A percentile compares a stretch with the other conserved stretches of the same genome.
These are phyloP conservation scores for Nothobranchius kuhntae DNA, from an alignment of 2,113 vertebrate genomes.

Conservation along the genomic window DNA sequence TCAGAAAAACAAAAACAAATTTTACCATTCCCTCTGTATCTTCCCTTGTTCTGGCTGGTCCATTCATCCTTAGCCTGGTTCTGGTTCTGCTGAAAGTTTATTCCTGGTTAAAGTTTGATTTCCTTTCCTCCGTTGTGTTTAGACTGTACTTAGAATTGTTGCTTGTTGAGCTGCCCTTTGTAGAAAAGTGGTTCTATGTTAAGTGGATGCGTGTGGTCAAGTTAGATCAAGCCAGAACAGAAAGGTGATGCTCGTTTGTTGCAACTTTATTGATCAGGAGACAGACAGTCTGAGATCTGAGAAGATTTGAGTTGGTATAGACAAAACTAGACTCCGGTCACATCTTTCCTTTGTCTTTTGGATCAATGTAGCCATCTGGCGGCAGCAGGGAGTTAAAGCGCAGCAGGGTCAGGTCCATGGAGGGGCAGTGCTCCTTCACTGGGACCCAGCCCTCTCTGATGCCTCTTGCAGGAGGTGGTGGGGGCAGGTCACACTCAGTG, in stretches of 20 bases:
- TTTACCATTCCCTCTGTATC: too few species aligned
- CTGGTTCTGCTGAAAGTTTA: too few species aligned
- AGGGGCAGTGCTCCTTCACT: slow-evolving; percentile 40
- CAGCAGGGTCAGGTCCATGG: slow-evolving; percentile 70
- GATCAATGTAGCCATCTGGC: slow-evolving; percentile 34
- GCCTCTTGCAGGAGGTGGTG: slow-evolving; percentile 54
- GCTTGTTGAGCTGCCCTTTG: too few species aligned
- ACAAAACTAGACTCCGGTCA: slow-evolving; percentile 10
- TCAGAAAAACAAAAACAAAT: too few species aligned
- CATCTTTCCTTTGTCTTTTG: slow-evolving; percentile 29
- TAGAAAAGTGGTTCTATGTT: too few species aligned
- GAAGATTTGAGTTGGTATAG: not conserved
- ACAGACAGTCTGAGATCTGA: not conserved
- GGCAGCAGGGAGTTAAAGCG: slow-evolving; percentile 69
- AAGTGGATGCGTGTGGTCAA: not conserved
- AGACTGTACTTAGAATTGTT: too few species aligned
- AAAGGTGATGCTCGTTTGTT: not conserved
- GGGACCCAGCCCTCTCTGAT: slow-evolving; percentile 52
- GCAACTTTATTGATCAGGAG: slow-evolving; percentile 28
- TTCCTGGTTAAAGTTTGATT: too few species aligned
- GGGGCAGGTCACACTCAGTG: slow-evolving; percentile 32
- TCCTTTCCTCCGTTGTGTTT: too few species aligned
- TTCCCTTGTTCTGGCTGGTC: too few species aligned
- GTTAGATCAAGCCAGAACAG: fast-evolving
- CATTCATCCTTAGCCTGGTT: too few species aligned